Percentiles rank a stretch among this genome's conserved stretches.
Evolutionary conservation across 2,888 invertebrate genomes (phyloP).

Genomic region (Cataglyphis cursor): DNA sequence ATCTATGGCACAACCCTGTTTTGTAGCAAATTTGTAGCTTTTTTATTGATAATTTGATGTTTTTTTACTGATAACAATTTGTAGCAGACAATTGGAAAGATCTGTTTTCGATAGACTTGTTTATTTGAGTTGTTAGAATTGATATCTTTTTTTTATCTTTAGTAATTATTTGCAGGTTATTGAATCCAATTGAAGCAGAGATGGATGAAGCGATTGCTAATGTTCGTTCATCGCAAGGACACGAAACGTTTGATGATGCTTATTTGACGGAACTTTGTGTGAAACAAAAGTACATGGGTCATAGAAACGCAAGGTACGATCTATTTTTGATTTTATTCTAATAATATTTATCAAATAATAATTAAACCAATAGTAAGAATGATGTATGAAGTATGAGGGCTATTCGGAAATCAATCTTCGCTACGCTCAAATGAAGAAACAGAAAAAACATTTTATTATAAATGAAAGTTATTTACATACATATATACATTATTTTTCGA

Average conservation of each 20-base stretch:
- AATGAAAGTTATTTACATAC: too few species aligned
- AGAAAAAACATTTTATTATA: too few species aligned
- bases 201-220: constrained; percentile 84
- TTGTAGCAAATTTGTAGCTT: too few species aligned
- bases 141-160: neutral
- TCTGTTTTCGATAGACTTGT: too few species aligned
- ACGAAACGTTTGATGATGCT: constrained; percentile 78
- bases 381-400: neutral
- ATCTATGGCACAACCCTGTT: too few species aligned
- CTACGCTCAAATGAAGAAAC: too few species aligned
- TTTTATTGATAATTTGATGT: too few species aligned
- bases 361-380: constrained; percentile 50
- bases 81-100: too few species aligned
- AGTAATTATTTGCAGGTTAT: constrained; percentile 74
- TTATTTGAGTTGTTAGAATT: neutral
- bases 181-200: constrained; percentile 82
- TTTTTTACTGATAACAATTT: too few species aligned
- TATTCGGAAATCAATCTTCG: too few species aligned
- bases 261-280: constrained; percentile 87
- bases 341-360: constrained; percentile 17
- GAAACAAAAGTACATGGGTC: constrained; percentile 92
- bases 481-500: too few species aligned
- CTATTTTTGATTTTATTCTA: constrained; percentile 7
- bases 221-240: constrained; percentile 76
- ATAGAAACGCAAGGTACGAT: constrained; percentile 91